Percentiles rank a stretch among this genome's conserved stretches.
These are phyloP conservation scores for Anser cygnoides DNA, from an alignment of 2,113 vertebrate species.

Conservation along the genomic window DNA sequence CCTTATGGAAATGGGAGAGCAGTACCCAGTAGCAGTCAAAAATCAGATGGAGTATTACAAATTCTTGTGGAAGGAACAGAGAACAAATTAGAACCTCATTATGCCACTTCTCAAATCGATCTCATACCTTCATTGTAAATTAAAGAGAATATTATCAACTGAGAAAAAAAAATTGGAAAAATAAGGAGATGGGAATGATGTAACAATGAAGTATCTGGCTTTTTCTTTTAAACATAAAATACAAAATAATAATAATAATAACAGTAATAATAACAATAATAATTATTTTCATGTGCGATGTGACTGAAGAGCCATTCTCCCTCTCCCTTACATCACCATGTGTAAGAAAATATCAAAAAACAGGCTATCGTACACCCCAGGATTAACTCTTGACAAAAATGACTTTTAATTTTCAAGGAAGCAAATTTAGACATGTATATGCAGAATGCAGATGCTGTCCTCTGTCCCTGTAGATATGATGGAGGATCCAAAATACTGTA, in stretches of 20 bases:
- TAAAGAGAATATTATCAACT: slow-evolving; percentile 51
- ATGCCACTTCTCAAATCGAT: slow-evolving; percentile 44
- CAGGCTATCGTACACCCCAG: background rate
- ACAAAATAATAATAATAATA: background rate
- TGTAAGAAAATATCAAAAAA: background rate
- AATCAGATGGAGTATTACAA: slow-evolving; percentile 38
- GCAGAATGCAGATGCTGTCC: background rate
- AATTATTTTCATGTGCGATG: background rate
- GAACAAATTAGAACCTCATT: slow-evolving; percentile 56
- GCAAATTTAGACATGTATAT: background rate
- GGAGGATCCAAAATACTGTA: background rate
- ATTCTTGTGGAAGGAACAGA: slow-evolving; percentile 43
- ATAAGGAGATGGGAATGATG: background rate
- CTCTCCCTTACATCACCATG: background rate
- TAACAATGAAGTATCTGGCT: background rate
- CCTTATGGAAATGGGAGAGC: slow-evolving; percentile 6
- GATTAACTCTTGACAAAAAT: background rate
- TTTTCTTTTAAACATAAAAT: slow-evolving; percentile 6
- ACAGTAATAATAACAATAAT: background rate
- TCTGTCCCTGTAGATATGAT: background rate
- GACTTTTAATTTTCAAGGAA: background rate
- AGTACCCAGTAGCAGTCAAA: background rate
- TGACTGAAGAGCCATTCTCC: background rate
- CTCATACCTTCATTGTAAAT: slow-evolving; percentile 48
- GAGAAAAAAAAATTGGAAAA: background rate